A percentile compares a stretch with the other conserved stretches of the same genome.
Evolutionary conservation across 2,113 vertebrate genomes (phyloP).

Genomic region (Phycodurus eques): DNA sequence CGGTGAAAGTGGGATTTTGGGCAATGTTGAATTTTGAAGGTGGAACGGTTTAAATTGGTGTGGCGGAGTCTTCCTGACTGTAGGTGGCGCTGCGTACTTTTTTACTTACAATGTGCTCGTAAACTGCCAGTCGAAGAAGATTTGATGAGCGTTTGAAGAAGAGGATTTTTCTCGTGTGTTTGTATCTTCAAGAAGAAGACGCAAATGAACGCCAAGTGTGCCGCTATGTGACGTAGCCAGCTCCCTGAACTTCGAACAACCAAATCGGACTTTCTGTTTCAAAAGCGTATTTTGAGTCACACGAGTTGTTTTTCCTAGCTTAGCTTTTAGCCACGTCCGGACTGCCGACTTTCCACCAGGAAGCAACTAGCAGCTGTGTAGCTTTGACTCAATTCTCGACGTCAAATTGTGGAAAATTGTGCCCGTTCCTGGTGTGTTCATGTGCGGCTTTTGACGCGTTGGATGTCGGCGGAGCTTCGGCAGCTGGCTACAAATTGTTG

Average conservation of each 20-base stretch:
- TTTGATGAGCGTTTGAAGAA: no score
- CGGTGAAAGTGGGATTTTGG: no score
- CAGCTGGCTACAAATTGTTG: not conserved
- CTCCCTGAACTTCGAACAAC: not conserved
- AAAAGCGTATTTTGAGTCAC: not conserved
- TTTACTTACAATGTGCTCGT: not conserved
- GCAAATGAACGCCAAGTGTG: not conserved
- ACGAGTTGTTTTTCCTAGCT: not conserved
- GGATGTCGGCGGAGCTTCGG: conserved; percentile 15
- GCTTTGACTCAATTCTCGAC: not conserved
- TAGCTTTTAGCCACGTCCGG: not conserved
- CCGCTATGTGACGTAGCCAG: conserved; percentile 39
- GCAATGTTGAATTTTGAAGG: no score
- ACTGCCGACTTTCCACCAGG: not conserved
- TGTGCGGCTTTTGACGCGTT: conserved; percentile 22
- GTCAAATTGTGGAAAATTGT: not conserved
- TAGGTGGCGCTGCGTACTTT: not conserved
- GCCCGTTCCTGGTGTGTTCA: not conserved
- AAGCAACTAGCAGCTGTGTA: conserved; percentile 9
- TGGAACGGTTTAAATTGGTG: no score
- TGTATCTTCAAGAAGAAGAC: not conserved
- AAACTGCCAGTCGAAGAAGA: not conserved
- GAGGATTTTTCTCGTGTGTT: no score
- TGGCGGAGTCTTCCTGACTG: not conserved
- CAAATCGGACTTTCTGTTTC: not conserved